These are phyloP conservation scores for Cancer borealis DNA, from an alignment of 2,888 invertebrate genomes.

Conservation along the genomic window DNA sequence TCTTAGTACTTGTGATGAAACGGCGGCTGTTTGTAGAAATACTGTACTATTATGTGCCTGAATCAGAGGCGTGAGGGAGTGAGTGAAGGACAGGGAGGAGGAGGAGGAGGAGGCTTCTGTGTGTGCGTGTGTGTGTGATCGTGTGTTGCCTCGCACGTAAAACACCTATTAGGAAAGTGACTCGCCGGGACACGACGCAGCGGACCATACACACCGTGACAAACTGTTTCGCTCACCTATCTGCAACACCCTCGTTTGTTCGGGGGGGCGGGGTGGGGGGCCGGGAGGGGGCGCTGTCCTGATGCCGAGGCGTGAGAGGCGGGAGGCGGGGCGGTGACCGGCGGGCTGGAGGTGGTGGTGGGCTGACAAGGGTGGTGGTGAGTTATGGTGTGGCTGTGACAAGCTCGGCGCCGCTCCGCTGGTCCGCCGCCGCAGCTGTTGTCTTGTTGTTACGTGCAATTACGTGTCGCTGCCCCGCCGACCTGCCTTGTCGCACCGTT, in stretches of 20 bases:
- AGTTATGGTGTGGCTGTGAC: conserved; percentile 18
- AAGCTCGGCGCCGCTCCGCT: not conserved
- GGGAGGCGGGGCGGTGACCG: not conserved
- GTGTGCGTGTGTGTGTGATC: conserved; percentile 26
- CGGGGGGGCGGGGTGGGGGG: not conserved
- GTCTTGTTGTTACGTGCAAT: conserved; percentile 26
- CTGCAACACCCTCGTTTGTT: conserved; percentile 26
- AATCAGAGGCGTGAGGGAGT: not conserved
- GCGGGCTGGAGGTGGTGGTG: not conserved
- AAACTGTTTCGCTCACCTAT: not conserved
- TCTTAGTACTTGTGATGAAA: conserved; percentile 29
- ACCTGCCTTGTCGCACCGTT: not conserved
- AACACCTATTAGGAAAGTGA: conserved; percentile 63
- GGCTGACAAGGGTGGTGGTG: not conserved
- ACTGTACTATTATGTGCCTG: conserved; percentile 1
- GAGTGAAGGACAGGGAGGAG: not conserved
- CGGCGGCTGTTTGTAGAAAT: conserved; percentile 27
- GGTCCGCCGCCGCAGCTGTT: conserved; percentile 5
- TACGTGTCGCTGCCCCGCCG: not conserved
- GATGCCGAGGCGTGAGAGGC: conserved; percentile 15
- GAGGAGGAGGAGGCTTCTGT: not conserved
- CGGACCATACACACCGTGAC: conserved; percentile 54
- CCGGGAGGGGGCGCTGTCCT: not conserved
- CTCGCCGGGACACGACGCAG: conserved; percentile 42
- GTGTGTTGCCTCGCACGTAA: conserved; percentile 54